A percentile compares a stretch with the other conserved stretches of the same genome.
These are phyloP conservation scores for Neofelis nebulosa DNA, from an alignment of 2,113 vertebrate genomes.

Conservation along the genomic window DNA sequence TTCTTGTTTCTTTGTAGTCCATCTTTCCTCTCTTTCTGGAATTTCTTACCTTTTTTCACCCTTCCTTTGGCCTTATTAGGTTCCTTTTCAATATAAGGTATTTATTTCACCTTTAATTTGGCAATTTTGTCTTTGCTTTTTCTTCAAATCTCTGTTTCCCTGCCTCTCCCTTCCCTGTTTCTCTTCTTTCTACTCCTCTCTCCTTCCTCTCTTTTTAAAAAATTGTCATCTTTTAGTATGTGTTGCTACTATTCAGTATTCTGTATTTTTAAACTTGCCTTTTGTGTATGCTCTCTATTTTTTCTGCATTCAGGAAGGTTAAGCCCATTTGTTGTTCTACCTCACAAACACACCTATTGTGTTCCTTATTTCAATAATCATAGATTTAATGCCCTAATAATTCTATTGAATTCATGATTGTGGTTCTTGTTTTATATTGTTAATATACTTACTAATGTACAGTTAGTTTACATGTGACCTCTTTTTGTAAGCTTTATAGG, in stretches of 20 bases:
- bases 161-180: neutral
- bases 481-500: neutral
- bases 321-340: neutral
- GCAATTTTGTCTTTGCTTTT: neutral
- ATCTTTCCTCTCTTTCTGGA: neutral
- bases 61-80: neutral
- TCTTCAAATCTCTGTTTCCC: neutral
- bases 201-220: neutral
- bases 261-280: neutral
- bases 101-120: constrained; percentile 35
- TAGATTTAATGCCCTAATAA: neutral
- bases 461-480: neutral
- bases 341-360: neutral
- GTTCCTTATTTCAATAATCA: constrained; percentile 8
- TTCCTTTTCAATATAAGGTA: neutral
- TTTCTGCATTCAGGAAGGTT: neutral
- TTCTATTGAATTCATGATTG: neutral
- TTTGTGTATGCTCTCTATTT: neutral
- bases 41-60: neutral
- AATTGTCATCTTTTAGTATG: neutral
- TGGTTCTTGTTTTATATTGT: neutral
- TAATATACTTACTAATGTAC: neutral
- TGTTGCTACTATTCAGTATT: neutral
- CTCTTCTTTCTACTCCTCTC: neutral
- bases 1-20: constrained; percentile 6